Evolutionary conservation across 92 coral and sea anemone genomes (phyloP), one percentile per base, ranked within the genome.

Genomic region (Umimayanthus chanpuru): DNA sequence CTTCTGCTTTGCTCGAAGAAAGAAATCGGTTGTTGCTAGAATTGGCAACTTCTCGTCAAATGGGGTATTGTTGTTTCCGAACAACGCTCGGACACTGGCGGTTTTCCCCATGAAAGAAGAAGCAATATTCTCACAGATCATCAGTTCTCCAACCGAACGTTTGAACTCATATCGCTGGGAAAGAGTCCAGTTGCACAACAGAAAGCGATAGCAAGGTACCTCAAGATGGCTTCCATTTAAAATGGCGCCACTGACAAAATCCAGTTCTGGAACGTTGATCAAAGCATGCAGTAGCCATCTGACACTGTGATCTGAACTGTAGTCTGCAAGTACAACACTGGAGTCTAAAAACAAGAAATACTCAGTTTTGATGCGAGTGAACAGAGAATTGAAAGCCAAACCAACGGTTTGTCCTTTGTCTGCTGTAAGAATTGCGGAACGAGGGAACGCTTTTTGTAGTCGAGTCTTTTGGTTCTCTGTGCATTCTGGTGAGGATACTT

Each of bases 191-290:
- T 92, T 92, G 73, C 94, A 92, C 73, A 90, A 65, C 44, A 25
- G 64, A 68, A 92, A 66, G 25, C 94, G 82, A 39, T 86, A 68
- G 72, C 94, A 92, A 16, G 91, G 91, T 36, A 93, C 83, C 49
- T 93, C 85, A 30, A 93, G 90, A 49, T 93, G 61, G 25, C 80
- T 85, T 1, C 25, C 53, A 61, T 76, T 47, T 49, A 93, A 74
- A 32, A 91, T 77, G 10, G 96, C 89, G 16, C 96, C 96, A 75
- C 96, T 92, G 78, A 93, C 90, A 43, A 93, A 89, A 70, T 93
- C 96, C 9, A 93, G 28, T 18, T 92, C 94, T 9, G 94, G 94
- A 56, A 89, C 38, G 29, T 58, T 76, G 44, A 86, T 92, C 76
- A 93, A 49, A n/a, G 94, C 94, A 75, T 93, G 82, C 61, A 92